Evolutionary conservation across 30 jellyfish, hydroid and myxozoan genomes (phyloP), one percentile per base, ranked within the genome.

Genomic region (Rhopilema esculentum): DNA sequence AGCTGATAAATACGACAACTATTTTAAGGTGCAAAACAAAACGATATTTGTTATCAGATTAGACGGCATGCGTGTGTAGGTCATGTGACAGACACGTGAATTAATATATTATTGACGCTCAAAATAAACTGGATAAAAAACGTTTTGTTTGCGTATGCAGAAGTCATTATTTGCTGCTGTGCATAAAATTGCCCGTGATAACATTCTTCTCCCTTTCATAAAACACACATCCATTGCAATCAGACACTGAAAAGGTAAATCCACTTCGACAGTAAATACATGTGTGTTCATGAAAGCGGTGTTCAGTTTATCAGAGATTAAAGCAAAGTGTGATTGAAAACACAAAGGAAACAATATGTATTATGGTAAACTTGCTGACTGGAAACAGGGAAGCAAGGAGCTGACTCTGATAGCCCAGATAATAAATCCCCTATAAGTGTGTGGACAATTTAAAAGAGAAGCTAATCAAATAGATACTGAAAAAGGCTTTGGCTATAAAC

Each of bases 51-150:
- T 68, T 30, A 73, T 30, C 48, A 78, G 88, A 78, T 78, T 33
- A 61, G 26, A 62, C 66, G 69, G 77, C 51, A 64, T 51, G 79
- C 88, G 88, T 78, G 88, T 63, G 72, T 76, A 49, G 23, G 72
- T 76, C 86, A 22, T 76, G 86, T 51, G 86, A 57, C 68, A 78
- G 63, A 64, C 78, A 78, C 88, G 88, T 78, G 88, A 78, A 75
- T 27, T 78, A 63, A 78, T 66, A 66, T 61, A 73, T 31, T 73
- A 66, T 73, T 73, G 84, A 73, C 84, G 24, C 63, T 70, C 8
- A 48, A 73, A 25, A 66, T 66, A 73, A 73, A 33, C 84, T 40
- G 57, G 57, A 40, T 40, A 12, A 40, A 40, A 40, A 40, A 40
- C 57, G 57, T 12, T 40, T 40, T 40, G 57, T 40, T 40, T 40